These are phyloP conservation scores for Paraplagusia blochii DNA, from an alignment of 2,113 vertebrate species.

Conservation along the genomic window DNA sequence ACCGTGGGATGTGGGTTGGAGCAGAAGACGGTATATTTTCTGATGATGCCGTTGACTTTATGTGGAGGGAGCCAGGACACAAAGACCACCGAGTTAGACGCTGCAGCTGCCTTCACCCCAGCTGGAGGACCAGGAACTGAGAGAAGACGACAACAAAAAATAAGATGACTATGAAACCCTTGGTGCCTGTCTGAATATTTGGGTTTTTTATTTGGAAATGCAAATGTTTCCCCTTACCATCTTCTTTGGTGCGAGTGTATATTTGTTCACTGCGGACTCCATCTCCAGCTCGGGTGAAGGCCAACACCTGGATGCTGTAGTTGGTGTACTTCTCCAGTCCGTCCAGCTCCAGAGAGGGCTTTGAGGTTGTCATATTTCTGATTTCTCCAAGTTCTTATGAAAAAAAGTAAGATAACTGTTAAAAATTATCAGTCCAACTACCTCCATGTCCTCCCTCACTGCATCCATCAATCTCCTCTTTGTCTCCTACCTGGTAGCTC, in stretches of 20 bases:
- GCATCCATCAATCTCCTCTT: no score
- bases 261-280: conserved; percentile 95
- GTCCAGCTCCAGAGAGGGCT: conserved; percentile 90
- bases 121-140: conserved; percentile 91
- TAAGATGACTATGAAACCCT: no score
- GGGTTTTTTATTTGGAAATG: not conserved
- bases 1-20: conserved; percentile 94
- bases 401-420: conserved; percentile 2
- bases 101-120: conserved; percentile 90
- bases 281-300: conserved; percentile 93
- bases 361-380: conserved; percentile 91
- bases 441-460: no score
- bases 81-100: conserved; percentile 88
- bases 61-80: conserved; percentile 94
- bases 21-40: conserved; percentile 95
- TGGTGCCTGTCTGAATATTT: not conserved
- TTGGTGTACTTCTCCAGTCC: conserved; percentile 97
- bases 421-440: no score
- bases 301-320: conserved; percentile 96
- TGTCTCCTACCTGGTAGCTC: no score
- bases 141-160: conserved; percentile 17
- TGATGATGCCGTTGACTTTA: conserved; percentile 91
- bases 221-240: conserved; percentile 77
- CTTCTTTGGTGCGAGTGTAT: conserved; percentile 96
- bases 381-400: conserved; percentile 93